Evolutionary conservation across 2,797 vertebrate species (phyloP).

Genomic region (Dryobates pubescens): DNA sequence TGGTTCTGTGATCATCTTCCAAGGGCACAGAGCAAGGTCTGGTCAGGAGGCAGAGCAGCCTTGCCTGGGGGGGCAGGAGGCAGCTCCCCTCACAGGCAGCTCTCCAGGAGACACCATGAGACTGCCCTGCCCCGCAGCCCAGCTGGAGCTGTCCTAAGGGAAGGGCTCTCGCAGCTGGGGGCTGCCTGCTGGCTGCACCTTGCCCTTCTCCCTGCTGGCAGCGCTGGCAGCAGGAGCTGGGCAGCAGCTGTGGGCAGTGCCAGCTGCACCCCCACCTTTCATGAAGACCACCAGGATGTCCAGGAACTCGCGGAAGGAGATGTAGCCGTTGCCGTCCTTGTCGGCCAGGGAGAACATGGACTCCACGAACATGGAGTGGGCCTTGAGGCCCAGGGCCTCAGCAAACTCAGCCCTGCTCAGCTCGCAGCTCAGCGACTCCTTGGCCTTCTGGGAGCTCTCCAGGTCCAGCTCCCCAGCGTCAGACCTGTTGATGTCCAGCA

Average conservation of each 20-base stretch:
- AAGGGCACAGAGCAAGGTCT: not conserved
- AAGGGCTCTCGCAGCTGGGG: too few relatives aligned
- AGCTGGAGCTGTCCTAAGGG: not conserved
- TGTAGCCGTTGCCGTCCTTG: slow-evolving; percentile 94
- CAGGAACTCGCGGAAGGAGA: slow-evolving; percentile 96
- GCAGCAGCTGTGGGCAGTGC: not conserved
- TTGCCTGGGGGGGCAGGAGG: not conserved
- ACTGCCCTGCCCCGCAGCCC: not conserved
- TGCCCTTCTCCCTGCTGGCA: not conserved
- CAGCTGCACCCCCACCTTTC: slow-evolving; percentile 79
- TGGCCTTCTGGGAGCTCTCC: slow-evolving; percentile 80
- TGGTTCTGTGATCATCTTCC: not conserved
- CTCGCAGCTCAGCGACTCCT: slow-evolving; percentile 89
- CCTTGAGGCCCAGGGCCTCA: slow-evolving; percentile 88
- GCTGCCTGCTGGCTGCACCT: not conserved
- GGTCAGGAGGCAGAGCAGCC: not conserved
- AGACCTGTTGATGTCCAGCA: slow-evolving; percentile 88
- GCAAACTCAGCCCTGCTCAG: slow-evolving; percentile 92
- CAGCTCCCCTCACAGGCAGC: not conserved
- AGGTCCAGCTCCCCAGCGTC: slow-evolving; percentile 84
- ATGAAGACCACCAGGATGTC: slow-evolving; percentile 93
- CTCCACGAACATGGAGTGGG: slow-evolving; percentile 91
- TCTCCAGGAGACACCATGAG: not conserved
- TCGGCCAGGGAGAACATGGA: slow-evolving; percentile 97
- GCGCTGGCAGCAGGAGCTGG: not conserved